Percentiles rank a stretch among this genome's conserved stretches.
Evolutionary conservation across 2,797 vertebrate genomes (phyloP).

Genomic region (Tenualosa thibaudeaui): DNA sequence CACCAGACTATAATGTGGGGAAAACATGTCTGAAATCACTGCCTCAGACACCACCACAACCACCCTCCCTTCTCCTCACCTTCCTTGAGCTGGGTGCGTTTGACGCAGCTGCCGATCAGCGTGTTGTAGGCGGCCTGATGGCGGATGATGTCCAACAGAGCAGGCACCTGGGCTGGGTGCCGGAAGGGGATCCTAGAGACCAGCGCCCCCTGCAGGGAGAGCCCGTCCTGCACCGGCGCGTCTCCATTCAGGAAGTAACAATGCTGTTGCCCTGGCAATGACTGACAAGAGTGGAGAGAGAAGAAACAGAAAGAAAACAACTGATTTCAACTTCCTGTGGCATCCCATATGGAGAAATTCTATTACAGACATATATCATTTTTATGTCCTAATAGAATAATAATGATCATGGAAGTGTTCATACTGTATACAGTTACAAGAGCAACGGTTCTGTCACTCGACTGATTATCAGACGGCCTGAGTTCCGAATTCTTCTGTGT

Average conservation of each 20-base stretch:
- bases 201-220: slow-evolving; percentile 87
- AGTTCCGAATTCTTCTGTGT: too few relatives aligned
- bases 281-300: slow-evolving; percentile 62
- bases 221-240: slow-evolving; percentile 91
- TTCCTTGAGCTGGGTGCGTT: slow-evolving; percentile 90
- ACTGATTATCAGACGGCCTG: too few relatives aligned
- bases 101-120: slow-evolving; percentile 94
- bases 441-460: too few relatives aligned
- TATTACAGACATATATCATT: too few relatives aligned
- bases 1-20: too few relatives aligned
- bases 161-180: slow-evolving; percentile 91
- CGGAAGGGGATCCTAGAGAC: slow-evolving; percentile 94
- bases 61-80: slow-evolving; percentile 65
- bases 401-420: too few relatives aligned
- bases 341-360: too few relatives aligned
- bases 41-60: too few relatives aligned
- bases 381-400: too few relatives aligned
- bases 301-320: not conserved
- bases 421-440: too few relatives aligned
- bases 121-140: slow-evolving; percentile 96
- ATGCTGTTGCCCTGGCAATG: slow-evolving; percentile 95
- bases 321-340: not conserved
- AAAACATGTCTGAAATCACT: too few relatives aligned
- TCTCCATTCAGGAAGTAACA: slow-evolving; percentile 97
- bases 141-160: slow-evolving; percentile 89